Evolutionary conservation across 2,113 vertebrate genomes (phyloP).

Genomic region (Ascaphus truei): DNA sequence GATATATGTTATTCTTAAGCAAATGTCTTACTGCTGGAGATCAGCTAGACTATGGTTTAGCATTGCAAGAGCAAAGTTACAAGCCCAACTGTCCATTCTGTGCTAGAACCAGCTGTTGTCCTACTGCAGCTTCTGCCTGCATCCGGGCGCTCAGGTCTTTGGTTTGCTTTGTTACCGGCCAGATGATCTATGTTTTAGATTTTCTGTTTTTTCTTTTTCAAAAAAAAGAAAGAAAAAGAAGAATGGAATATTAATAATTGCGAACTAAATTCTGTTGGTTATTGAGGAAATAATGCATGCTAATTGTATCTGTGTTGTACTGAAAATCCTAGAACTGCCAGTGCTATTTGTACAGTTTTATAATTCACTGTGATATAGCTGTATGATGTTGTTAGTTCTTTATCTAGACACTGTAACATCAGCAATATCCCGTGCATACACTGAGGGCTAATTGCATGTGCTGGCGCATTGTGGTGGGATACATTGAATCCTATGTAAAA

Average conservation of each 20-base stretch:
- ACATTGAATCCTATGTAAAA: too few relatives aligned
- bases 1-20: constrained; percentile 44
- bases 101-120: constrained; percentile 28
- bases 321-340: too few relatives aligned
- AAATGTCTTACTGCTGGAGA: constrained; percentile 51
- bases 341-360: too few relatives aligned
- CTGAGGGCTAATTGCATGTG: too few relatives aligned
- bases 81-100: constrained; percentile 39
- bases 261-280: too few relatives aligned
- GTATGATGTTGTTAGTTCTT: too few relatives aligned
- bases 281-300: too few relatives aligned
- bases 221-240: constrained; percentile 40
- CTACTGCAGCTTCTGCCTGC: constrained; percentile 31
- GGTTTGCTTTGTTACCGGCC: constrained; percentile 44
- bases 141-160: constrained; percentile 16
- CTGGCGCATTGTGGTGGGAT: too few relatives aligned
- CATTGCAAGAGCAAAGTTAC: constrained; percentile 51
- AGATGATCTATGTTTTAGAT: constrained; percentile 62
- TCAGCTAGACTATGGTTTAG: constrained; percentile 50
- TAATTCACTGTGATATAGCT: too few relatives aligned
- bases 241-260: not conserved
- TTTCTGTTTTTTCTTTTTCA: constrained; percentile 70
- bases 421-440: too few relatives aligned
- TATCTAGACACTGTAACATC: too few relatives aligned
- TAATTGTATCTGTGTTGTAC: too few relatives aligned